Percentiles rank a stretch among this genome's conserved stretches.
These are phyloP conservation scores for Sylvilagus floridanus DNA, from an alignment of 2,797 vertebrate species.

Conservation along the genomic window DNA sequence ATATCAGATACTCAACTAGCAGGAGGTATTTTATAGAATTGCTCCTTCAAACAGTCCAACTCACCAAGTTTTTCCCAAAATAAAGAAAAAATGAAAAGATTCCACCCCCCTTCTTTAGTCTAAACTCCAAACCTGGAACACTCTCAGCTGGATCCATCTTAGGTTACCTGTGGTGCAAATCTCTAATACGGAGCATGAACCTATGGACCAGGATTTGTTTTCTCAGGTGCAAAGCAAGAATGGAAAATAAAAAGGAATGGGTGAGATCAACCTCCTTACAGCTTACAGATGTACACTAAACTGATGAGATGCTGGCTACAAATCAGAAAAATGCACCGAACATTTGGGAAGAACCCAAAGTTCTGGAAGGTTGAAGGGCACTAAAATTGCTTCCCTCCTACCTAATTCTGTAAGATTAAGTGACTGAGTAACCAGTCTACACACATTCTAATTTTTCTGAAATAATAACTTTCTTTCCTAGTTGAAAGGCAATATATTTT, in stretches of 20 bases:
- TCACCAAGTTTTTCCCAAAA: conserved; percentile 81
- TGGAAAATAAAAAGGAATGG: background rate
- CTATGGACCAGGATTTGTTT: conserved; percentile 67
- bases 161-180: conserved; percentile 67
- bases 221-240: conserved; percentile 61
- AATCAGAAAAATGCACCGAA: conserved; percentile 65
- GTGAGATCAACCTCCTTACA: conserved; percentile 67
- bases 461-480: conserved; percentile 71
- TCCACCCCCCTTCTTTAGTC: conserved; percentile 77
- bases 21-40: conserved; percentile 78
- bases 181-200: conserved; percentile 66
- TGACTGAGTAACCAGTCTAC: conserved; percentile 52
- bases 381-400: conserved; percentile 63
- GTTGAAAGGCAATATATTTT: conserved; percentile 68
- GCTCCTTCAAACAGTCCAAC: conserved; percentile 77
- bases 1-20: conserved; percentile 62
- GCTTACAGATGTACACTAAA: conserved; percentile 61
- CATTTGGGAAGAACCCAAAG: conserved; percentile 48
- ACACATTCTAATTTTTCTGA: conserved; percentile 45
- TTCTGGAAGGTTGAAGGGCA: conserved; percentile 59
- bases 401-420: conserved; percentile 57
- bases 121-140: conserved; percentile 78
- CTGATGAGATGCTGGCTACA: conserved; percentile 32
- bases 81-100: conserved; percentile 74
- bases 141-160: conserved; percentile 68